Evolutionary conservation across 1,140 invertebrate species (phyloP).

Genomic region (Cotesia glomerata): DNA sequence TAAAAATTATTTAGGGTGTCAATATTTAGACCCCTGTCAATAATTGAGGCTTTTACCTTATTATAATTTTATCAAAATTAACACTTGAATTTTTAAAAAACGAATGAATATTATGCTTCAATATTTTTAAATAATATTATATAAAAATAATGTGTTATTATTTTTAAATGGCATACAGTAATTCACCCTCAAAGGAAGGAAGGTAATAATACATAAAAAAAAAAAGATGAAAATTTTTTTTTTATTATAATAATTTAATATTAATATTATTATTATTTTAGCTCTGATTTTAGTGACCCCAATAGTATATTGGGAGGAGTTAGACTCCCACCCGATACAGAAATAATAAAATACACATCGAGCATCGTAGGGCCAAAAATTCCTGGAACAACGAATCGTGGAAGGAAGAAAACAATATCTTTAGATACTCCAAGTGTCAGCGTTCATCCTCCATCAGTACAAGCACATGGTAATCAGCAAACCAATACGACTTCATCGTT

Average conservation of each 20-base stretch:
- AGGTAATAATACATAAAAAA: slow-evolving; percentile 43
- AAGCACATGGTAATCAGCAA: slow-evolving; percentile 54
- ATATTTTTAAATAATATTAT: not conserved
- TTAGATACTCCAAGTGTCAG: slow-evolving; percentile 80
- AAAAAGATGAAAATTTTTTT: not conserved
- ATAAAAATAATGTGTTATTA: slow-evolving; percentile 8
- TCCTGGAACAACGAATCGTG: slow-evolving; percentile 80
- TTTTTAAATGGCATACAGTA: slow-evolving; percentile 38
- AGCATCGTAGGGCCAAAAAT: slow-evolving; percentile 83
- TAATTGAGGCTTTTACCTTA: too few relatives aligned
- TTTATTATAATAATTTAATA: not conserved
- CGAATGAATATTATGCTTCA: too few relatives aligned
- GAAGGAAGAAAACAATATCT: slow-evolving; percentile 85
- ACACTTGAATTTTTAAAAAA: too few relatives aligned
- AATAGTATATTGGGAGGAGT: slow-evolving; percentile 80
- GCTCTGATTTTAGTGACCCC: slow-evolving; percentile 69
- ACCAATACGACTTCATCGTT: slow-evolving; percentile 50
- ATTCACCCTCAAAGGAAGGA: slow-evolving; percentile 56
- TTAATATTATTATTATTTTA: not conserved
- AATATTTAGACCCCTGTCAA: too few relatives aligned
- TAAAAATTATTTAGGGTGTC: too few relatives aligned
- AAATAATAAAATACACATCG: slow-evolving; percentile 88
- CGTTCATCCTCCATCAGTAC: slow-evolving; percentile 62
- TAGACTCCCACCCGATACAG: slow-evolving; percentile 83
- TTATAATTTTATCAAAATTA: too few relatives aligned